Evolutionary conservation across 1,140 invertebrate species (phyloP), one percentile per base, ranked within the genome.

Genomic region (Sinonovacula constricta): DNA sequence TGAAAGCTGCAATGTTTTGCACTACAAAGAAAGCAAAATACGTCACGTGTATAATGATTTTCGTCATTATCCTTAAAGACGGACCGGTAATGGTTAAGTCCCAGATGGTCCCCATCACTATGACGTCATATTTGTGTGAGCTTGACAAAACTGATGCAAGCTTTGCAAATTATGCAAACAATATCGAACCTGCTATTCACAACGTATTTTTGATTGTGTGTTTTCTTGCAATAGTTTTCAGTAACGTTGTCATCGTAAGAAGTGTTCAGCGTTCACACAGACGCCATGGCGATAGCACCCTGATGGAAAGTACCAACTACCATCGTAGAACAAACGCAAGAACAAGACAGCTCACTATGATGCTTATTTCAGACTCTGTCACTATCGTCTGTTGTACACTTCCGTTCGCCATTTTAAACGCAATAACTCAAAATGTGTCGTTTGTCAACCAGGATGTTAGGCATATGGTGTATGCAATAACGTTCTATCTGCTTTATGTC

Each of bases 211-310:
- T 88, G 3, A 26, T 84, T 30, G 33, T 81, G 18, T 83, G 80
- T 30, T 88, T 87, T 74, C 33, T 45, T 1, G 66, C 81, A 2
- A 85, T 86, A 28, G 83, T 85, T 33, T 57, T 83, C 31, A 84
- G 89, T 62, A 91, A 91, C 81, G 83, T 83, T 28, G 70, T 88
- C 54, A 88, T 88, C 31, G 79, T 83, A 0, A 65, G 74, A 49
- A 72, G 80, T 71, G 80, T 87, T 45, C 22, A 34, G 15, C 45
- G n/a, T 34, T 54, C 53, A 2, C 22, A 65, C 18, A 18, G 5
- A 10, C 18, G 5, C 39, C 33, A 57, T 15, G 30, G n/a, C 7
- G 15, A 22, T 15, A 5, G 34, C 28, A 39, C 30, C n/a, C 54
- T 56, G 14, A 36, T 30, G n/a, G 36, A 31, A 14, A 33, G 54